Evolutionary conservation across 2,888 invertebrate species (phyloP).

Genomic region (Toxonevra muliebris): DNA sequence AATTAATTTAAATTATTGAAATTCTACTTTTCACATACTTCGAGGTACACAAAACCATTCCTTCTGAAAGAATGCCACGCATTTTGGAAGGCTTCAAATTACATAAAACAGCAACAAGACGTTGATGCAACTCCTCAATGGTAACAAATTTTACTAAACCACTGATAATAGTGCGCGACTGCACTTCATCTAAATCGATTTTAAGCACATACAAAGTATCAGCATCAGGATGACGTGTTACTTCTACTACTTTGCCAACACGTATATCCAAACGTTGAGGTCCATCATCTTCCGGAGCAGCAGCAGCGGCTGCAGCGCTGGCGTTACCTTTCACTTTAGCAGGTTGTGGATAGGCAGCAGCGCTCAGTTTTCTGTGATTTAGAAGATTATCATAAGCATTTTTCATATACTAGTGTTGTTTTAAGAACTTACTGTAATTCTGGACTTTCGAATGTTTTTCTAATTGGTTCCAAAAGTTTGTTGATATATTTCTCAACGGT

Average conservation of each 20-base stretch:
- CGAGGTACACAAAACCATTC: slow-evolving; percentile 94
- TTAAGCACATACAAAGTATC: slow-evolving; percentile 91
- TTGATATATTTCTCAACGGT: slow-evolving; percentile 88
- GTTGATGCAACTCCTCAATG: slow-evolving; percentile 87
- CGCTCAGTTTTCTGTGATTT: slow-evolving; percentile 70
- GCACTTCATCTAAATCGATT: slow-evolving; percentile 85
- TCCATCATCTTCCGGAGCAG: slow-evolving; percentile 67
- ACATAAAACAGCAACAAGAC: slow-evolving; percentile 91
- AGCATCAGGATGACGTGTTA: slow-evolving; percentile 89
- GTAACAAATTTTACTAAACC: slow-evolving; percentile 93
- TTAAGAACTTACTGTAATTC: slow-evolving; percentile 71
- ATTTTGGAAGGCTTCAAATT: slow-evolving; percentile 98
- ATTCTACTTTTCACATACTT: slow-evolving; percentile 65
- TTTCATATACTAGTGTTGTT: not conserved
- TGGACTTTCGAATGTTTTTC: slow-evolving; percentile 82
- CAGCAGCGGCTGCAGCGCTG: slow-evolving; percentile 45
- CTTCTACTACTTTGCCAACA: slow-evolving; percentile 86
- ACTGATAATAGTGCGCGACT: slow-evolving; percentile 79
- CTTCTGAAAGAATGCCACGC: slow-evolving; percentile 89
- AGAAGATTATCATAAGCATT: not conserved
- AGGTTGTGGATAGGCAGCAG: slow-evolving; percentile 85
- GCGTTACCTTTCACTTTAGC: slow-evolving; percentile 69
- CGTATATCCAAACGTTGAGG: slow-evolving; percentile 86
- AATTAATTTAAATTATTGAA: not conserved
- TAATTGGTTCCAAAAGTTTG: slow-evolving; percentile 85